Evolutionary conservation across 2,797 vertebrate genomes (phyloP).

Genomic region (Steatocranus sp.): DNA sequence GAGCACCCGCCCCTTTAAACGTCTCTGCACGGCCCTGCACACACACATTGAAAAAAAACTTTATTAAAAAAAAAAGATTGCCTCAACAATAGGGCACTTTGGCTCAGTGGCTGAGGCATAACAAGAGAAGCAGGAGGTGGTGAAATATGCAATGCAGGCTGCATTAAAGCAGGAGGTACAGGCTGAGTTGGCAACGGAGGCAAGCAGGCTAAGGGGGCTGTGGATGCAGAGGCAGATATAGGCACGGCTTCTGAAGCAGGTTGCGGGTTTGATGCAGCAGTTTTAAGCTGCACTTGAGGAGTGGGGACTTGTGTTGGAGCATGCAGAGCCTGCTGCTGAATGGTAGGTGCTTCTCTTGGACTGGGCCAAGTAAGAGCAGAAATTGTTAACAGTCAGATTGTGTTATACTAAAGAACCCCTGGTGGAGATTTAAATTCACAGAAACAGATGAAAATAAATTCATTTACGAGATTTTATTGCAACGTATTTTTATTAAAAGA

Average conservation of each 20-base stretch:
- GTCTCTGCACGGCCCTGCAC: no score
- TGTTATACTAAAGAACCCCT: background rate
- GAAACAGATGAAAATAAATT: background rate
- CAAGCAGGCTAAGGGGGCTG: background rate
- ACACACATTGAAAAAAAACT: no score
- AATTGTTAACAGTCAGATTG: background rate
- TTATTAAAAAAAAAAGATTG: no score
- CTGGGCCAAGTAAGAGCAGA: background rate
- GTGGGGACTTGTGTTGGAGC: background rate
- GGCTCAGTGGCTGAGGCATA: background rate
- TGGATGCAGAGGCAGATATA: background rate
- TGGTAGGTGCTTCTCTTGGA: background rate
- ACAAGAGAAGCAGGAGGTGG: background rate
- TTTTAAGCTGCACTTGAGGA: background rate
- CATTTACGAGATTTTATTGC: background rate
- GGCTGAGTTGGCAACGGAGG: background rate
- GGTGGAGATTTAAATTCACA: background rate
- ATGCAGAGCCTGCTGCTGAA: background rate
- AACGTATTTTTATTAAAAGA: background rate
- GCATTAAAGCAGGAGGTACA: background rate
- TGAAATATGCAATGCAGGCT: background rate
- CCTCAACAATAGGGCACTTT: no score
- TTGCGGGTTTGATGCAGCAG: background rate
- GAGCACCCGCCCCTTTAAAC: no score
- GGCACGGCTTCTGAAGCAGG: background rate